phyloP scores from a whole-genome alignment of 2,797 vertebrate species.

The Poeciliopsis infans region DNA sequence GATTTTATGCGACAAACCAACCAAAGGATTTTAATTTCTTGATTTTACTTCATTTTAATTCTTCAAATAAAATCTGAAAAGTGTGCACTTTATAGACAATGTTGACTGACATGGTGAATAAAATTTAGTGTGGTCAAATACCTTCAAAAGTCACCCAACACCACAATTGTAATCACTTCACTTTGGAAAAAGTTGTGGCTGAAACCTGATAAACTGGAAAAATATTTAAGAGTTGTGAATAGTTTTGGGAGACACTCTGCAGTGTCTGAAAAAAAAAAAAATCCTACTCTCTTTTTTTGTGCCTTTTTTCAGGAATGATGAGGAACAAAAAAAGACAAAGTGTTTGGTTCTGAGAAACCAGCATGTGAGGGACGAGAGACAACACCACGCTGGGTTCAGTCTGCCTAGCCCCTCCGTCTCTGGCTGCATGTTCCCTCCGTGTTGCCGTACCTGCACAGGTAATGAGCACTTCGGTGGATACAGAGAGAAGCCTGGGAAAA shows the following conservation, averaged over 20 bases:
- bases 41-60: neutral
- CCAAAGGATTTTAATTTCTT: neutral
- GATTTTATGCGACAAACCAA: neutral
- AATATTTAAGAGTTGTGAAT: neutral
- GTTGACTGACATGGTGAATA: neutral
- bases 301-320: neutral
- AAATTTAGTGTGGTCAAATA: neutral
- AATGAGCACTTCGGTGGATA: slow-evolving; percentile 25
- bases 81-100: neutral
- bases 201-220: neutral
- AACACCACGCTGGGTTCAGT: neutral
- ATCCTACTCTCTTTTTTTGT: neutral
- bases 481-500: slow-evolving; percentile 29
- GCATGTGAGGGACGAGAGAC: neutral
- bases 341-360: neutral
- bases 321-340: neutral
- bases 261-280: too few species aligned
- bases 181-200: neutral
- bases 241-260: neutral
- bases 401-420: slow-evolving; percentile 15
- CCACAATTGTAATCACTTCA: neutral
- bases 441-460: slow-evolving; percentile 22
- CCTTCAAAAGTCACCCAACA: neutral
- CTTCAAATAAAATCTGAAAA: neutral
- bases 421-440: slow-evolving; percentile 20